Evolutionary conservation across 2,113 vertebrate species (phyloP), one percentile per base, ranked within the genome.

Genomic region (Macroglossus sobrinus): DNA sequence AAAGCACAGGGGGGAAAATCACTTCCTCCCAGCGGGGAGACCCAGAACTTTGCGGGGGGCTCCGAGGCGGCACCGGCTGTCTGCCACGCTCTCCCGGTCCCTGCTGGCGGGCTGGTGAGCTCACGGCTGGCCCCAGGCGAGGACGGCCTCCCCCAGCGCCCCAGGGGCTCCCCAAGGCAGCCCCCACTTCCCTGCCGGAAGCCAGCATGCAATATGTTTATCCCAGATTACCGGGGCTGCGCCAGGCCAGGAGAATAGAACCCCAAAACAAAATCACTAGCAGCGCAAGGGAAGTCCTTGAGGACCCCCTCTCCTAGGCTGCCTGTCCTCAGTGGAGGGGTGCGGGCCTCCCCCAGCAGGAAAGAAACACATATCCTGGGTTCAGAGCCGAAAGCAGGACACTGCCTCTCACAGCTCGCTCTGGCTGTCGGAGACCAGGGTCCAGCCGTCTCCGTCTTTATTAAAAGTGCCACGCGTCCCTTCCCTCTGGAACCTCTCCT

Each of bases 221-320:
- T 84, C 86, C 97, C 97, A 0, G 10, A 97, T 97, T 96, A 95
- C 80, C 59, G 64, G 74, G 66, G 89, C 78, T 93, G 82, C 82
- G 55, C 64, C 19, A 53, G 7, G 53, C 71, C 89, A 68, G 69
- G 95, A 96, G 97, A 96, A 96, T 63, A 76, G 76, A 97, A 91
- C 96, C 96, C 95, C 72, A 94, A 97, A 98, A 79, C 97, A 94
- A 97, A 97, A 97, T 78, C 97, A 96, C 96, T 75, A 96, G 74
- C 91, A 95, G 92, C n/a, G 81, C 81, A 92, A 95, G 75, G 81
- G 14, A 89, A 10, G 85, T 43, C 90, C 95, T 93, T 95, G 78
- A 59, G 59, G 59, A 22, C 55, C 59, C 24, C 59, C 59, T 35
- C 35, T 9, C 22, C 64, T 33, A 7, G 35, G 74, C 55, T 5